Conservation (phyloP, 2,113 vertebrate genomes). For the Athene cunicularia region DNA sequence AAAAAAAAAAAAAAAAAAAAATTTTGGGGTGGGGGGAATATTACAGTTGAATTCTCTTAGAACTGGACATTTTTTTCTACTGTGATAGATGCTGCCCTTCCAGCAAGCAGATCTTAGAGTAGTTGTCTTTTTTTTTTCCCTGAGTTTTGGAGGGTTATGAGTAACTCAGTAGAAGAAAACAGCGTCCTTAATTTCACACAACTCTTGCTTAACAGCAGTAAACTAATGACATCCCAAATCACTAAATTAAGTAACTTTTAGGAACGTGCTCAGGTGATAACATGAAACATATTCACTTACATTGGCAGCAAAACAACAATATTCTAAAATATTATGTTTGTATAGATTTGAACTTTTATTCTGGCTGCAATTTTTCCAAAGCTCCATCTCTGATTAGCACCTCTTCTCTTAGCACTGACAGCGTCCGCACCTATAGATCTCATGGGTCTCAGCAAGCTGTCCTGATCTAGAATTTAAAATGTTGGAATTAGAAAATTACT, state of each 20-base stretch:
- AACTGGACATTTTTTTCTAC: not conserved
- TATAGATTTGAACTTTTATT: not conserved
- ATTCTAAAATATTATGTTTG: not conserved
- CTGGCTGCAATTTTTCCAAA: not conserved
- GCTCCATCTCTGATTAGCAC: not conserved
- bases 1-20: no score
- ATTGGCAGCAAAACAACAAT: not conserved
- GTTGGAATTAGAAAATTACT: not conserved
- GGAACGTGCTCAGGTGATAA: not conserved
- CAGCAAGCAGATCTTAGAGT: not conserved
- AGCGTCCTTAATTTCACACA: not conserved
- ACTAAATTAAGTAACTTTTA: not conserved
- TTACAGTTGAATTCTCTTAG: not conserved
- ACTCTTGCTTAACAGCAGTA: not conserved
- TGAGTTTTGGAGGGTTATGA: not conserved
- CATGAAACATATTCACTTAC: accelerated
- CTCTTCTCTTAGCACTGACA: not conserved
- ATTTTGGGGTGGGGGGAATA: accelerated
- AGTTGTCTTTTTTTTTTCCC: not conserved
- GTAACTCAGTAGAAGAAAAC: not conserved
- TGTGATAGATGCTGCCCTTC: not conserved
- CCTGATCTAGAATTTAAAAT: not conserved
- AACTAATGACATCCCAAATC: not conserved
- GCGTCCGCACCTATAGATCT: not conserved
- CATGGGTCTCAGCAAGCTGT: not conserved